phyloP scores from a whole-genome alignment of 2,797 vertebrate species.

The Phrynocephalus guinanensis region DNA sequence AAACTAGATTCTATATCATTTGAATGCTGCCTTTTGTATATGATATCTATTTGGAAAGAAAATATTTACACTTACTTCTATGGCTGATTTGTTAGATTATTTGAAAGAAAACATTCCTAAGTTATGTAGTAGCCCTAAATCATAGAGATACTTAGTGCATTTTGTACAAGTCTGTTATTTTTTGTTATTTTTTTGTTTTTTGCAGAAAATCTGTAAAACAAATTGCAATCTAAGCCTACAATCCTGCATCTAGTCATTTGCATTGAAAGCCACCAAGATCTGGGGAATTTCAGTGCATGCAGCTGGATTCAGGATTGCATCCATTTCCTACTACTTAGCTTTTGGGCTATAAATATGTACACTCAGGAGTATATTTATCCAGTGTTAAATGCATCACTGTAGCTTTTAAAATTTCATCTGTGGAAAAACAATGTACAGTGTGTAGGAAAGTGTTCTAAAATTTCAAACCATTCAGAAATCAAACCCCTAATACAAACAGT shows the following conservation, averaged over 20 bases:
- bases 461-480: slow-evolving; percentile 78
- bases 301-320: slow-evolving; percentile 22
- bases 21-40: slow-evolving; percentile 86
- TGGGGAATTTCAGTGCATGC: neutral
- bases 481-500: slow-evolving; percentile 79
- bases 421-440: slow-evolving; percentile 76
- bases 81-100: slow-evolving; percentile 82
- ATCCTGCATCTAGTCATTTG: slow-evolving; percentile 11
- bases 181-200: slow-evolving; percentile 34
- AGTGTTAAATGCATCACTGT: slow-evolving; percentile 69
- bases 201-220: slow-evolving; percentile 71
- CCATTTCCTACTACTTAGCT: slow-evolving; percentile 56
- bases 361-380: slow-evolving; percentile 73
- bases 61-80: slow-evolving; percentile 88
- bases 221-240: slow-evolving; percentile 45
- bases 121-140: slow-evolving; percentile 77
- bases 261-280: neutral
- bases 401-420: slow-evolving; percentile 65
- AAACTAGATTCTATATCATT: slow-evolving; percentile 95
- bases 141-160: slow-evolving; percentile 67
- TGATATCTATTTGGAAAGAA: slow-evolving; percentile 85
- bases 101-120: slow-evolving; percentile 82
- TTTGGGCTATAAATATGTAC: slow-evolving; percentile 73
- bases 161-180: slow-evolving; percentile 68
- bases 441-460: slow-evolving; percentile 77